phyloP scores from a whole-genome alignment of 2,113 vertebrate genomes.

The Tonatia bakeri region DNA sequence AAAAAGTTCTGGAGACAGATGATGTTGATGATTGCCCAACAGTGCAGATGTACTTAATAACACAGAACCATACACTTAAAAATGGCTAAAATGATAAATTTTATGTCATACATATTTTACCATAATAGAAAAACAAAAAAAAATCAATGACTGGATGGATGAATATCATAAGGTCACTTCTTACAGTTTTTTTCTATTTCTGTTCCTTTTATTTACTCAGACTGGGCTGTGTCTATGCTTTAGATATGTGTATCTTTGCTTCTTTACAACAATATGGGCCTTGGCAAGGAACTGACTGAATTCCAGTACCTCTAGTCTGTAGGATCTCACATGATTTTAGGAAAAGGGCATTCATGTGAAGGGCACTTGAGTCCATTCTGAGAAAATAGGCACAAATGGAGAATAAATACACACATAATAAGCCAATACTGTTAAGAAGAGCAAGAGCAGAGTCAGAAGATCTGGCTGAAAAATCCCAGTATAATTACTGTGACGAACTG shows the following conservation, averaged over 20 bases:
- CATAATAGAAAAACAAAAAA: neutral
- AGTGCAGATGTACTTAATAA: too few relatives aligned
- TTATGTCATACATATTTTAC: neutral
- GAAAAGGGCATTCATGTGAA: neutral
- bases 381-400: neutral
- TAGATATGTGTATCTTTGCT: neutral
- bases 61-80: neutral
- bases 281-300: neutral
- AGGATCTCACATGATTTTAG: neutral
- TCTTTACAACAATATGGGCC: neutral
- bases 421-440: neutral
- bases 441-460: neutral
- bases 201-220: neutral
- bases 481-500: neutral
- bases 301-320: neutral
- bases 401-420: neutral
- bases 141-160: neutral
- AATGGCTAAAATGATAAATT: neutral
- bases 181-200: neutral
- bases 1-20: neutral
- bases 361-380: neutral
- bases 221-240: neutral
- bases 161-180: neutral
- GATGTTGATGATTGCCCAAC: neutral
- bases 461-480: neutral